These are phyloP conservation scores for Smutsia gigantea DNA, from an alignment of 2,797 vertebrate genomes.

Conservation along the genomic window DNA sequence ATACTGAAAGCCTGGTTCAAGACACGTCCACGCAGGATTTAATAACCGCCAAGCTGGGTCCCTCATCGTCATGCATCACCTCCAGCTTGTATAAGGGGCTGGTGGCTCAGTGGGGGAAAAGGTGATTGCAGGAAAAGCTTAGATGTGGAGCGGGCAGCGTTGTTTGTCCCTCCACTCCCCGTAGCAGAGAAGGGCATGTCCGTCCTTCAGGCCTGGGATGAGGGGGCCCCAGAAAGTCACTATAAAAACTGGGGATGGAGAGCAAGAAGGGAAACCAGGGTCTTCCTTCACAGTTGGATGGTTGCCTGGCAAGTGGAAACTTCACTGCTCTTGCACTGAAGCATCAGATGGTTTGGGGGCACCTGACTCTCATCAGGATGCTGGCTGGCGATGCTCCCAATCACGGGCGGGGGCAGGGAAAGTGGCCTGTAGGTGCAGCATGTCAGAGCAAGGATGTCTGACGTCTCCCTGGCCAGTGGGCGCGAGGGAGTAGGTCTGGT, in stretches of 20 bases:
- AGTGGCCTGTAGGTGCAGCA: accelerated
- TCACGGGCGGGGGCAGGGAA: neutral
- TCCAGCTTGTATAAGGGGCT: neutral
- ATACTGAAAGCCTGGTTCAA: neutral
- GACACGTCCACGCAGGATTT: neutral
- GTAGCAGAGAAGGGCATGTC: neutral
- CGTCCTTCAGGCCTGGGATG: neutral
- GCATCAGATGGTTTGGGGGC: neutral
- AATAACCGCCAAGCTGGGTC: neutral
- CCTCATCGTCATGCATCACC: neutral
- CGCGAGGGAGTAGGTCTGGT: neutral
- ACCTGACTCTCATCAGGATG: accelerated
- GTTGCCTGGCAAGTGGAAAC: neutral
- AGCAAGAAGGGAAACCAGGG: too few species aligned
- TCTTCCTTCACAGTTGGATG: neutral
- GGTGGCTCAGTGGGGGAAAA: neutral
- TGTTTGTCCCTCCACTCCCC: neutral
- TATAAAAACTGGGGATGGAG: neutral
- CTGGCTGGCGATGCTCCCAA: neutral
- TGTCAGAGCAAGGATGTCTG: neutral
- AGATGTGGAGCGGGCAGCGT: accelerated
- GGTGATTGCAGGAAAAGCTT: neutral
- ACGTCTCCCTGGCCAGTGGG: neutral
- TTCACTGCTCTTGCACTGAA: neutral
- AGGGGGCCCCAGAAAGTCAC: neutral